Conservation (phyloP, 2,888 invertebrate species). For the Amphipyra tragopoginis region DNA sequence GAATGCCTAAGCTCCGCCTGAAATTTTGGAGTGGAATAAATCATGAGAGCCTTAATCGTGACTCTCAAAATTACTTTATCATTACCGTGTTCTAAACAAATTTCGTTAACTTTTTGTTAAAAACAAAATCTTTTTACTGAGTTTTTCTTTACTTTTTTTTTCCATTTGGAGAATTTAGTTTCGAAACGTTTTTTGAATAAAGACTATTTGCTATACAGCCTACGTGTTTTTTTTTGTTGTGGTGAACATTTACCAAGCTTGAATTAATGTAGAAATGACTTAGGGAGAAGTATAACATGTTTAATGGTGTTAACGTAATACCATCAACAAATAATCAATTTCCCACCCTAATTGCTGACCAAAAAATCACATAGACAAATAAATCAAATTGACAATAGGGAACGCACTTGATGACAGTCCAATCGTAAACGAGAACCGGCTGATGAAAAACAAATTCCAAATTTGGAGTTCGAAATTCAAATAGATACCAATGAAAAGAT, state of each 20-base stretch:
- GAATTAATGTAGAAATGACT: conserved; percentile 1
- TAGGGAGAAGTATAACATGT: conserved; percentile 25
- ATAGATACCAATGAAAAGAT: conserved; percentile 87
- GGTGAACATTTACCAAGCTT: neutral
- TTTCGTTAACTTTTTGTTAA: conserved; percentile 31
- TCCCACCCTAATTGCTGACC: conserved; percentile 76
- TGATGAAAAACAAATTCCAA: conserved; percentile 88
- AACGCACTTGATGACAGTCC: conserved; percentile 84
- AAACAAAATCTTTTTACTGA: conserved; percentile 26
- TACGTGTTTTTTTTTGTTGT: conserved; percentile 19
- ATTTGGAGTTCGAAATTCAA: conserved; percentile 85
- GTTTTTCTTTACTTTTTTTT: conserved; percentile 29
- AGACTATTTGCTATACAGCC: conserved; percentile 8
- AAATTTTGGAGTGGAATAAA: conserved; percentile 14
- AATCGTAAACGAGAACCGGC: conserved; percentile 79
- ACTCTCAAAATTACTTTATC: conserved; percentile 45
- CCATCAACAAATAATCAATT: conserved; percentile 71
- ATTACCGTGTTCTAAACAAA: conserved; percentile 20
- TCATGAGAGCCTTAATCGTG: conserved; percentile 35
- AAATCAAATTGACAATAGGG: conserved; percentile 77
- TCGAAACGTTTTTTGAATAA: conserved; percentile 14
- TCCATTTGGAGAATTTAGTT: conserved; percentile 19
- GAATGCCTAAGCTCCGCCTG: neutral
- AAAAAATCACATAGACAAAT: conserved; percentile 81
- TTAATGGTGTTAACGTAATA: conserved; percentile 66